Evolutionary conservation across 2,888 invertebrate species (phyloP).

Genomic region (Phyllotreta cruciferae): DNA sequence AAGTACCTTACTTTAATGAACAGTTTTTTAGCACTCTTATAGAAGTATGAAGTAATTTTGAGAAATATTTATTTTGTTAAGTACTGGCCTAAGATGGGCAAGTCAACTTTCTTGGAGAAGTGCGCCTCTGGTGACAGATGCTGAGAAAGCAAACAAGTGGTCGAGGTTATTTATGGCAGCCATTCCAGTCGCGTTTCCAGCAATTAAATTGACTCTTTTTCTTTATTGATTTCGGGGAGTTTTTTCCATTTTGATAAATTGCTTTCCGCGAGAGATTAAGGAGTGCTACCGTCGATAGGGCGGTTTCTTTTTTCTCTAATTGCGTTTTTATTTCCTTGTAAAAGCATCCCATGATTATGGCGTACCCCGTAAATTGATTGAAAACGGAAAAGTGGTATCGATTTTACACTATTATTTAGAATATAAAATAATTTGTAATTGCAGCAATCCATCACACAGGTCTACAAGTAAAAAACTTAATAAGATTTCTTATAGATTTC

Average conservation of each 20-base stretch:
- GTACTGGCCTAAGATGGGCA: constrained; percentile 14
- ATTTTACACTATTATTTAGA: neutral
- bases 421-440: too few species aligned
- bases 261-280: constrained; percentile 26
- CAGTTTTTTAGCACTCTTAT: too few species aligned
- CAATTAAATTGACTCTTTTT: constrained; percentile 53
- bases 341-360: constrained; percentile 5
- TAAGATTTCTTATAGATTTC: too few species aligned
- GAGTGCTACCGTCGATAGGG: constrained; percentile 14
- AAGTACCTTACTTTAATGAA: too few species aligned
- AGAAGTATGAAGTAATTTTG: too few species aligned
- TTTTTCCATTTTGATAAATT: constrained; percentile 32
- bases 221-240: constrained; percentile 38
- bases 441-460: too few species aligned
- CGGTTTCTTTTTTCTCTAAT: constrained; percentile 19
- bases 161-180: constrained; percentile 58
- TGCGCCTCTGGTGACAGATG: constrained; percentile 53
- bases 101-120: constrained; percentile 30
- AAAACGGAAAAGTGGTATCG: neutral
- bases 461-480: too few species aligned
- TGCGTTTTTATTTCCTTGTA: constrained; percentile 15
- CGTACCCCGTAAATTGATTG: neutral
- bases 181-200: constrained; percentile 52
- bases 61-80: neutral
- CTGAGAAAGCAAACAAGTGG: constrained; percentile 59